Evolutionary conservation across 1,140 invertebrate genomes (phyloP), one percentile per base, ranked within the genome.

Genomic region (Drosophila teissieri): DNA sequence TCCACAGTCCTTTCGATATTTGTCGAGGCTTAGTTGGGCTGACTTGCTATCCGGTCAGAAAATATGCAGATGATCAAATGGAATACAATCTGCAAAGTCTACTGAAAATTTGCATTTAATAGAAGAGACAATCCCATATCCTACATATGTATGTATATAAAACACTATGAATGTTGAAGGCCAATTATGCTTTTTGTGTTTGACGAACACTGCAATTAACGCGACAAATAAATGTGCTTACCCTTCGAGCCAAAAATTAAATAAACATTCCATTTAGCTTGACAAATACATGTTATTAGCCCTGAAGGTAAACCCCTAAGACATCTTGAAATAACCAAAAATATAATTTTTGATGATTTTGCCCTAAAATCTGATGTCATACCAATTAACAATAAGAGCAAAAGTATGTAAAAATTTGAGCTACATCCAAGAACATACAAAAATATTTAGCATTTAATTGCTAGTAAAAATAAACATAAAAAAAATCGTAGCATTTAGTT

Each of bases 21-120:
- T 63, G 22, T 17, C 44, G 7, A 49, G 63, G 44, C 63, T 64
- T 22, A 31, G 58, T 15, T 17, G 22, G 19, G 40, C 27, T 46
- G 42, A 34, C 61, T 63, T 55, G 27, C 14, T 31, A 44, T 15
- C n/a, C 5, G 5, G 24, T 11, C 39, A 4, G 14, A 34, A 37
- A 37, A 63, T 63, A 19, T 42, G 60, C 63, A 45, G 42, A 31
- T 46, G 17, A 14, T 65, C 19, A 62, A 62, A 37, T 61, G 17
- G 15, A 46, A 36, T 37, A 24, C 10, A 14, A 15, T 37, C n/a
- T 3, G 6, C 4, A 11, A 6, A 17, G n/a, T 22, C 17, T 17
- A 52, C 31, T 36, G 14, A 17, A 27, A 34, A 65, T 65, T 24
- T 63, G 40, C 14, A 12, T 36, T 63, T 63, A 8, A 19, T 34